Percentiles rank a stretch among this genome's conserved stretches.
Evolutionary conservation across 1,140 invertebrate species (phyloP).

Genomic region (Polyergus mexicanus): DNA sequence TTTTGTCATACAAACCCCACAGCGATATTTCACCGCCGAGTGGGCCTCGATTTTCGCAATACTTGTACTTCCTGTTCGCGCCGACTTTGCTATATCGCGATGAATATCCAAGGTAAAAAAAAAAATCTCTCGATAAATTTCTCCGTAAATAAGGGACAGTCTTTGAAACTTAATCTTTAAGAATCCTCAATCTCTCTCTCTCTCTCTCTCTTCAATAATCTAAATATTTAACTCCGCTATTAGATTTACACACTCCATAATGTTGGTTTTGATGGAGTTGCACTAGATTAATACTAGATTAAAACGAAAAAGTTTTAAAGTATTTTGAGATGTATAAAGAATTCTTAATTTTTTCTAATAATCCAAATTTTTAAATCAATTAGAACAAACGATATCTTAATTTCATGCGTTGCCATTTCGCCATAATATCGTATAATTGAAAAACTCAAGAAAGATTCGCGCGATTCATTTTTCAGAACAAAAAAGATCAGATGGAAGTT

Average conservation of each 20-base stretch:
- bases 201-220: too few species aligned
- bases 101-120: conserved; percentile 92
- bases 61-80: conserved; percentile 95
- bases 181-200: too few species aligned
- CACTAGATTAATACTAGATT: too few species aligned
- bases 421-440: neutral
- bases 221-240: too few species aligned
- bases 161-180: neutral
- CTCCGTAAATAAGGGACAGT: too few species aligned
- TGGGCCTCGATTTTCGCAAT: conserved; percentile 91
- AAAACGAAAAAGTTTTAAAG: too few species aligned
- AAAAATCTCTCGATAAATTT: conserved; percentile 16
- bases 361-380: neutral
- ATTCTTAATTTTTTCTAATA: too few species aligned
- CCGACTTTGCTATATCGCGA: conserved; percentile 96
- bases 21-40: conserved; percentile 71
- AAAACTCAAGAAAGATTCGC: neutral
- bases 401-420: too few species aligned
- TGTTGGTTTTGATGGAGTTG: too few species aligned
- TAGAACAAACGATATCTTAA: neutral
- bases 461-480: conserved; percentile 86
- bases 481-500: conserved; percentile 91
- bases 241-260: too few species aligned
- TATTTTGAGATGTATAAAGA: too few species aligned
- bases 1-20: conserved; percentile 83